These are phyloP conservation scores for Cyanoliseus patagonus DNA, from an alignment of 2,113 vertebrate species.

Conservation along the genomic window DNA sequence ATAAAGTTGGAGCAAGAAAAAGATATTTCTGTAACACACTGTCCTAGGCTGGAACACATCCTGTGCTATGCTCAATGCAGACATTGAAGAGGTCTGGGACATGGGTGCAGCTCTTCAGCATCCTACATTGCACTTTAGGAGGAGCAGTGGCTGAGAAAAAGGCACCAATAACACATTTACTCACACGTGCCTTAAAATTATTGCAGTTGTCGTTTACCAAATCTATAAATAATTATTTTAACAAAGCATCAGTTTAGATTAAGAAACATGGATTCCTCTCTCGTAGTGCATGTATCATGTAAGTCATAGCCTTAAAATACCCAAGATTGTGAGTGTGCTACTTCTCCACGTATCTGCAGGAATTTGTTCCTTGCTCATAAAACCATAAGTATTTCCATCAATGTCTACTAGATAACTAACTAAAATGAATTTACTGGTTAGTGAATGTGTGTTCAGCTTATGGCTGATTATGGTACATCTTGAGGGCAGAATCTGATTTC, in stretches of 20 bases:
- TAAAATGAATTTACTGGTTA: neutral
- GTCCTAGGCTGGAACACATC: neutral
- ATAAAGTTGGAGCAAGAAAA: neutral
- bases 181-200: neutral
- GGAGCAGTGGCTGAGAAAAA: neutral
- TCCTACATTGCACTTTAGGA: neutral
- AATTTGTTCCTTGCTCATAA: neutral
- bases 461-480: neutral
- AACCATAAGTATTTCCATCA: neutral
- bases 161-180: neutral
- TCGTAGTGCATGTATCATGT: accelerated
- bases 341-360: neutral
- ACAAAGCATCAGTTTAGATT: neutral
- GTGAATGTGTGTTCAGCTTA: neutral
- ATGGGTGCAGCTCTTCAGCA: neutral
- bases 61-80: neutral
- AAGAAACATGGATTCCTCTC: neutral
- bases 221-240: neutral
- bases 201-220: neutral
- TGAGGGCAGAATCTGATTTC: neutral
- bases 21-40: neutral
- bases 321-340: neutral
- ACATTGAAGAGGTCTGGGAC: neutral
- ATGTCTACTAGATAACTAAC: neutral
- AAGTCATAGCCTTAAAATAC: neutral